These are phyloP conservation scores for Rhinolophus ferrumequinum DNA, from an alignment of 2,113 vertebrate species.

Conservation along the genomic window DNA sequence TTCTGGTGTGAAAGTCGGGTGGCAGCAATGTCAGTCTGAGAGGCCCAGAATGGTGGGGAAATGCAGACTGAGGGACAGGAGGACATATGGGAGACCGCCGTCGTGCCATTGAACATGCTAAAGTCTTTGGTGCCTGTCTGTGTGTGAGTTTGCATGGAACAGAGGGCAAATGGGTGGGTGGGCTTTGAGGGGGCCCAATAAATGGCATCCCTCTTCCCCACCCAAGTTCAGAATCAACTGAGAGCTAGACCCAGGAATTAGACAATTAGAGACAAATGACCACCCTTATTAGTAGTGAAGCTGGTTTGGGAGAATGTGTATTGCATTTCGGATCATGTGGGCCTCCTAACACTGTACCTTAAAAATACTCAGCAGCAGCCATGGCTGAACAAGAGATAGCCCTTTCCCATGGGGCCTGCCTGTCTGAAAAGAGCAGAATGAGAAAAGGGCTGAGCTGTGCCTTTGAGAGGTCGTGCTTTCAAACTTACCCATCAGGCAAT, in stretches of 20 bases:
- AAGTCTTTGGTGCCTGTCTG: not conserved
- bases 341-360: not conserved
- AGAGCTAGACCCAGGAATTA: not conserved
- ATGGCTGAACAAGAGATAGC: not conserved
- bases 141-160: not conserved
- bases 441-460: not conserved
- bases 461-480: not conserved
- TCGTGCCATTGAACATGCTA: not conserved
- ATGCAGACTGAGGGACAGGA: not conserved
- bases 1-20: not conserved
- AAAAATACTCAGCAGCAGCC: not conserved
- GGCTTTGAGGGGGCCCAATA: not conserved
- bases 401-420: not conserved
- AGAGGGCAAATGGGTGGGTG: not conserved
- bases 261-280: not conserved
- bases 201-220: not conserved
- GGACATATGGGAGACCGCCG: accelerated
- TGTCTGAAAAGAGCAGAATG: not conserved
- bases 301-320: not conserved
- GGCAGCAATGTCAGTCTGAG: not conserved
- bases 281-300: not conserved
- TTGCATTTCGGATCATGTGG: not conserved
- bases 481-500: not conserved
- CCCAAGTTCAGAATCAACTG: not conserved
- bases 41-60: not conserved